These are phyloP conservation scores for Crematogaster levior DNA, from an alignment of 2,888 invertebrate genomes.

Conservation along the genomic window DNA sequence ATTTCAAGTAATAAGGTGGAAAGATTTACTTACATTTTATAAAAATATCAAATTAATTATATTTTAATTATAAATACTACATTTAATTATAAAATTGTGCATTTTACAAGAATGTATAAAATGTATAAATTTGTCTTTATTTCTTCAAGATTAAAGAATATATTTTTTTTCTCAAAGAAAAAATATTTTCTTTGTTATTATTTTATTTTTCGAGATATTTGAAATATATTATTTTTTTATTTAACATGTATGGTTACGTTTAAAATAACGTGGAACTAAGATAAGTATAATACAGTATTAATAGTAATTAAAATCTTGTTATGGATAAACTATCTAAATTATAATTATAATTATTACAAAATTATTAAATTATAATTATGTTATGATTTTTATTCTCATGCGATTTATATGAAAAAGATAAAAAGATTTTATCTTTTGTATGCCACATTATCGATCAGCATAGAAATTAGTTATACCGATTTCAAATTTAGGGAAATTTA, in stretches of 20 bases:
- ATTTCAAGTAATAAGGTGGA: neutral
- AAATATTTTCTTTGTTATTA: neutral
- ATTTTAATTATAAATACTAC: neutral
- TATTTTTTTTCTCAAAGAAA: neutral
- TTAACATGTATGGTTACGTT: neutral
- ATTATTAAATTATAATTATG: neutral
- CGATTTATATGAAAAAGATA: neutral
- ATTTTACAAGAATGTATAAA: neutral
- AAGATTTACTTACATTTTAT: neutral
- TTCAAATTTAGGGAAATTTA: constrained; percentile 24
- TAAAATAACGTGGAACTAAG: neutral
- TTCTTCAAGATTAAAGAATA: neutral
- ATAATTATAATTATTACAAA: too few relatives aligned
- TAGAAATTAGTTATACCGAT: neutral
- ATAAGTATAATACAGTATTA: neutral
- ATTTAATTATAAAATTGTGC: neutral
- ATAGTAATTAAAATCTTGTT: neutral
- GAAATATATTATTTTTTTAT: neutral
- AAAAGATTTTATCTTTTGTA: neutral
- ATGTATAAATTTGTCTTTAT: too few relatives aligned
- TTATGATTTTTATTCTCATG: neutral
- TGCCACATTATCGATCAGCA: neutral
- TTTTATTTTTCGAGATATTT: neutral
- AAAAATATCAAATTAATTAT: neutral
- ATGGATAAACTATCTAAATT: neutral